Percentiles rank a stretch among this genome's conserved stretches.
Evolutionary conservation across 2,113 vertebrate species (phyloP).

Genomic region (Corvus hawaiiensis): DNA sequence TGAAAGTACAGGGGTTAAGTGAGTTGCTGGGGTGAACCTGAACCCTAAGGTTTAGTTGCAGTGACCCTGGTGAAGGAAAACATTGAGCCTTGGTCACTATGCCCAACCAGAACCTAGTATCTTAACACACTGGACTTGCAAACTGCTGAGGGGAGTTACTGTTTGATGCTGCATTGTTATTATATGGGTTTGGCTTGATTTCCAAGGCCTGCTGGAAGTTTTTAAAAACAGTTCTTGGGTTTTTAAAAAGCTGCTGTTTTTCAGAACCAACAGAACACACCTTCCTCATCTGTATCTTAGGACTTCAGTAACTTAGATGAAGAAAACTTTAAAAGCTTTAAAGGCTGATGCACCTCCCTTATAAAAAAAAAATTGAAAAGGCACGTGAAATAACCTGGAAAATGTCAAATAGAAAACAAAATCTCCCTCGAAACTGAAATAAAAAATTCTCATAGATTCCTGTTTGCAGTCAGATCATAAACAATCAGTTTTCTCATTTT

Average conservation of each 20-base stretch:
- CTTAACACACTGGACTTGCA: not conserved
- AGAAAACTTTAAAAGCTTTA: not conserved
- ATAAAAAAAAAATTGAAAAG: not conserved
- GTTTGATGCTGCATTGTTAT: not conserved
- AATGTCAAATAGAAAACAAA: not conserved
- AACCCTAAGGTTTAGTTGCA: not conserved
- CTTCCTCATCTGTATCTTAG: not conserved
- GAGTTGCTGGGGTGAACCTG: not conserved
- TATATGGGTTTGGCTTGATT: not conserved
- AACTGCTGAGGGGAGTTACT: not conserved
- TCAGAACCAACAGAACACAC: not conserved
- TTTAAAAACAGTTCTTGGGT: not conserved
- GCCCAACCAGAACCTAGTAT: not conserved
- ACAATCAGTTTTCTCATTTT: not conserved
- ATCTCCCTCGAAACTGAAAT: not conserved
- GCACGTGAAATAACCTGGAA: not conserved
- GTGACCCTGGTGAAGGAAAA: not conserved
- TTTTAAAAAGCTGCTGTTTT: not conserved
- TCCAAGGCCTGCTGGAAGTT: not conserved
- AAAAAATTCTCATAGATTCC: not conserved
- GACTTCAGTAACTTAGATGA: not conserved
- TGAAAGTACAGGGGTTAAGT: not conserved
- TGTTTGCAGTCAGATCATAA: not conserved
- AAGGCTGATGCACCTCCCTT: not conserved
- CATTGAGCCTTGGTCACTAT: not conserved